Evolutionary conservation across 1,140 invertebrate species (phyloP), one percentile per base, ranked within the genome.

Genomic region (Cydia strobilella): DNA sequence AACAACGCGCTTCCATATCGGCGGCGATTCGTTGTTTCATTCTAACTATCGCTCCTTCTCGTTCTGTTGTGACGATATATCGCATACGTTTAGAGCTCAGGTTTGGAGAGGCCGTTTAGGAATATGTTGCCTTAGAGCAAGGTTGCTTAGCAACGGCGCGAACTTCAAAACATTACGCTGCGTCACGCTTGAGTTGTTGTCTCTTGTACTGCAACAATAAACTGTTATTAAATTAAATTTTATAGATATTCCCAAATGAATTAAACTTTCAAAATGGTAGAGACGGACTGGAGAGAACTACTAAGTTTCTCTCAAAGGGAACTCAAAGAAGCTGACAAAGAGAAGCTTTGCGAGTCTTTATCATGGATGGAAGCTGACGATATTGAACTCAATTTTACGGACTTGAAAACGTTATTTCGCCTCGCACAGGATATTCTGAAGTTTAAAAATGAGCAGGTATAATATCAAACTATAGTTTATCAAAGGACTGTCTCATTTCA

Each of bases 371-470:
- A 95, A 79, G 90, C 92, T 2, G 93, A 95, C 27, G 93, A 94
- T 76, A 93, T 95, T 39, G 91, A 94, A 78, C 76, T 94, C 10
- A 93, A 94, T 82, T 86, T 93, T 74, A 82, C 93, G 25, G 94
- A 95, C 79, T 88, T 94, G 62, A 93, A 94, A 81, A 90, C 83
- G 2, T 79, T 95, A 35, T 94, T 95, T 81, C 92, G 92, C 82
- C 77, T 95, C 3, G 89, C 94, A 2, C 95, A 95, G 85, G 95
- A 95, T 90, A 94, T 95, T 78, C 84, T 96, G 42, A 95, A 95
- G 83, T 94, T 94, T 81, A 96, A 95, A 90, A 94, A 93, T 76
- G 95, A 95, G 87, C 95, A 96, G 93, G 95, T 95, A 90, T 45
- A 9, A 18, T 48, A 71, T 54, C 1, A 27, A 27, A 31, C n/a